Conservation (phyloP, 1,140 invertebrate genomes). For the Eciton burchellii region DNA sequence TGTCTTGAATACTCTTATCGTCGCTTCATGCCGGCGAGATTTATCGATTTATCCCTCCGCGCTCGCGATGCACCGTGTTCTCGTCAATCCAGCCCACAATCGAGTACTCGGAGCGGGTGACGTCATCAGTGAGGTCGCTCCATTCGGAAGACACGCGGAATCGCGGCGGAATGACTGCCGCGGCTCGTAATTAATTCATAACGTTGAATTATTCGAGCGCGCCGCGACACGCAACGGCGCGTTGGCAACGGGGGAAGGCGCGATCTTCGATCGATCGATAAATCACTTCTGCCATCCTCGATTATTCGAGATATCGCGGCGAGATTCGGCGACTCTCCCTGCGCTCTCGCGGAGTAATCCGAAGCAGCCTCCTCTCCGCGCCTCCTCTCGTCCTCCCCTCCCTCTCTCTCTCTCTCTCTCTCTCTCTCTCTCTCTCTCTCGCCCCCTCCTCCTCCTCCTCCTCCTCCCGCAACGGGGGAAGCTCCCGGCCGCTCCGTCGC, state of each 20-base stretch:
- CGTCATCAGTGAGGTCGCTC: not conserved
- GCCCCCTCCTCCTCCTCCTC: too few relatives aligned
- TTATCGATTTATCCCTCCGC: not conserved
- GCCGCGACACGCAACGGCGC: not conserved
- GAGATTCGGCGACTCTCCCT: slow-evolving; percentile 45
- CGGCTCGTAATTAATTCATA: slow-evolving; percentile 18
- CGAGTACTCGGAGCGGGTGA: not conserved
- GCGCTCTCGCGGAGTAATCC: slow-evolving; percentile 63
- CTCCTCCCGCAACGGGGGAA: too few relatives aligned
- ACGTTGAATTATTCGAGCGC: not conserved
- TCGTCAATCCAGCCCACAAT: too few relatives aligned
- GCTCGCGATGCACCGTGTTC: too few relatives aligned
- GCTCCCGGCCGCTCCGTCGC: slow-evolving; percentile 72
- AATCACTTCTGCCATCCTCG: not conserved
- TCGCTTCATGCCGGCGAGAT: too few relatives aligned
- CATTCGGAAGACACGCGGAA: not conserved
- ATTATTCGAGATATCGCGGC: slow-evolving; percentile 54
- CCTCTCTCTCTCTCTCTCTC: not conserved
- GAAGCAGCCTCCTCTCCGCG: slow-evolving; percentile 39
- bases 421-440: slow-evolving; percentile 43
- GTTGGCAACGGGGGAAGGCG: not conserved
- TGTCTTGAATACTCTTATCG: too few relatives aligned
- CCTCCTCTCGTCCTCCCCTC: not conserved
- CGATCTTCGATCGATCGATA: not conserved
- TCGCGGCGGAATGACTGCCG: not conserved